These are phyloP conservation scores for Tachystola acroxantha DNA, from an alignment of 2,888 invertebrate species.

Conservation along the genomic window DNA sequence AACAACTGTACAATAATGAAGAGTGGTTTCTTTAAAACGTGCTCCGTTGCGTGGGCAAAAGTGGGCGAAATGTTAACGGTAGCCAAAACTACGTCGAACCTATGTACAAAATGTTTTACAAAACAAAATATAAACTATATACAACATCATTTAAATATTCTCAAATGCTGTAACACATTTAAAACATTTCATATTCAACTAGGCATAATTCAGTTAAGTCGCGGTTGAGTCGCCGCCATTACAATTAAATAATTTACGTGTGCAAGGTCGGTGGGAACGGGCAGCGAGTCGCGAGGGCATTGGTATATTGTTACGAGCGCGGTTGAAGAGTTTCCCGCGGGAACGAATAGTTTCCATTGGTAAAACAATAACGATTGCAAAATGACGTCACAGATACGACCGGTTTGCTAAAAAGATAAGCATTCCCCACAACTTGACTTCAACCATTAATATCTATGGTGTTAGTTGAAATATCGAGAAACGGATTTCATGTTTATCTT, in stretches of 20 bases:
- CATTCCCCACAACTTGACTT: too few species aligned
- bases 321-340: too few species aligned
- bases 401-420: too few species aligned
- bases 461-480: too few species aligned
- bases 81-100: slow-evolving; percentile 42
- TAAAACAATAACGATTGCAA: too few species aligned
- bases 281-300: too few species aligned
- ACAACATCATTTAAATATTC: slow-evolving; percentile 77
- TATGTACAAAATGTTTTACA: slow-evolving; percentile 71
- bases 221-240: slow-evolving; percentile 44
- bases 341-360: too few species aligned
- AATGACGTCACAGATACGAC: too few species aligned
- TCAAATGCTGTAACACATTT: slow-evolving; percentile 78
- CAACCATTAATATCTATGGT: too few species aligned
- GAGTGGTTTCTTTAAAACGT: slow-evolving; percentile 74
- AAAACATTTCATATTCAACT: slow-evolving; percentile 76
- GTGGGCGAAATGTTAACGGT: slow-evolving; percentile 61
- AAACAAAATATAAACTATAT: slow-evolving; percentile 78
- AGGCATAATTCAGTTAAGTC: slow-evolving; percentile 64
- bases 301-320: too few species aligned
- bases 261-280: slow-evolving; percentile 13
- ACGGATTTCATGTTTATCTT: too few species aligned
- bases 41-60: slow-evolving; percentile 58
- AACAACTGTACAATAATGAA: slow-evolving; percentile 76
- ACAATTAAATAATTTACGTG: slow-evolving; percentile 51